Conservation (phyloP, 2,113 vertebrate species). For the Lota lota region DNA sequence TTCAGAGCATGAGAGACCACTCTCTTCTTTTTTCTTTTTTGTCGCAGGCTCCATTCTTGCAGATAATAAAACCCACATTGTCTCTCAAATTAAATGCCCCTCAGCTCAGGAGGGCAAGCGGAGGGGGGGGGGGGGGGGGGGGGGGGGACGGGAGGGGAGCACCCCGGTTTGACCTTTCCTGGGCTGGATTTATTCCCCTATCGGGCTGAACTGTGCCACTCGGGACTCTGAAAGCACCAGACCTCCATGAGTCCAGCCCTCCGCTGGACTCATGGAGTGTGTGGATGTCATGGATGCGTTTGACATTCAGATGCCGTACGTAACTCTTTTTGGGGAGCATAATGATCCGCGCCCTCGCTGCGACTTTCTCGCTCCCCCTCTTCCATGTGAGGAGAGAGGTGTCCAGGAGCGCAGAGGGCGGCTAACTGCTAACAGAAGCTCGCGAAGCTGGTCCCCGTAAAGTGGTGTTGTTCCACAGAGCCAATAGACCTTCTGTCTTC, state of each 20-base stretch:
- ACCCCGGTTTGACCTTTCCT: conserved; percentile 63
- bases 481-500: too few relatives aligned
- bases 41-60: conserved; percentile 51
- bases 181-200: conserved; percentile 49
- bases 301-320: conserved; percentile 56
- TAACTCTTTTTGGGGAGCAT: conserved; percentile 35
- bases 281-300: too few relatives aligned
- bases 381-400: background rate
- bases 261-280: conserved; percentile 22
- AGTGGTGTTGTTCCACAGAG: too few relatives aligned
- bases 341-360: conserved; percentile 53
- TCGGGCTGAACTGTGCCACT: conserved; percentile 49
- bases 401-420: too few relatives aligned
- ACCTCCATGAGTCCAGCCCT: conserved; percentile 12
- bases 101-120: conserved; percentile 59
- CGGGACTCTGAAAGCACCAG: conserved; percentile 41
- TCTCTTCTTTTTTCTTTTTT: conserved; percentile 19
- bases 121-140: conserved; percentile 53
- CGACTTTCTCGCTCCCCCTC: conserved; percentile 47
- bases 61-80: conserved; percentile 73
- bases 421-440: too few relatives aligned
- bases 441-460: too few relatives aligned
- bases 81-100: conserved; percentile 65
- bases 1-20: conserved; percentile 72
- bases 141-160: conserved; percentile 45